Conservation (phyloP, 2,113 vertebrate species). For the Semnopithecus entellus region DNA sequence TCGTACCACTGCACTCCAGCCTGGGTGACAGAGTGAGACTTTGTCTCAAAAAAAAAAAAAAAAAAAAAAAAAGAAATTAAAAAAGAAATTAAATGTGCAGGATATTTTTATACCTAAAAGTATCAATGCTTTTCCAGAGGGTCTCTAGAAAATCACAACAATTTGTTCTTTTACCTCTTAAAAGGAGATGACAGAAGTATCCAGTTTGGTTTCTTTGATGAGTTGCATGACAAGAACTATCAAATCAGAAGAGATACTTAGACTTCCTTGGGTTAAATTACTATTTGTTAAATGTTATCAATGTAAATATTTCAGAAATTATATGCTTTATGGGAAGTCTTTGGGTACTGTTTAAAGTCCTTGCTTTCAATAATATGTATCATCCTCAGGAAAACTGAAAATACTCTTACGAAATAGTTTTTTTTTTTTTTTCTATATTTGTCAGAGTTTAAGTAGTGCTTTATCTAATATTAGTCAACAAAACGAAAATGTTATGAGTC, state of each 20-base stretch:
- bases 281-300: slow-evolving; percentile 22
- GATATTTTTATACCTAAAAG: background rate
- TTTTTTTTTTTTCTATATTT: background rate
- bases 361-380: slow-evolving; percentile 25
- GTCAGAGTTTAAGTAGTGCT: background rate
- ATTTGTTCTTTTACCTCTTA: slow-evolving; percentile 3
- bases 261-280: background rate
- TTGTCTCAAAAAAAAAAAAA: too few relatives aligned
- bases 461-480: slow-evolving; percentile 30
- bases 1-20: too few relatives aligned
- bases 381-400: slow-evolving; percentile 13
- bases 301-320: slow-evolving; percentile 19
- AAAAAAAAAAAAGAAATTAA: background rate
- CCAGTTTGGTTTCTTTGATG: slow-evolving; percentile 1
- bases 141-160: background rate
- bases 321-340: background rate
- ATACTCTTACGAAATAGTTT: background rate
- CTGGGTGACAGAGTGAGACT: too few relatives aligned
- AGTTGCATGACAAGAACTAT: background rate
- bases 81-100: background rate
- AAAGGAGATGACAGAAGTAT: background rate
- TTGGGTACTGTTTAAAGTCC: background rate
- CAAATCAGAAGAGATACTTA: background rate
- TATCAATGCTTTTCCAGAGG: background rate
- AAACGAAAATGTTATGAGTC: background rate